A percentile compares a stretch with the other conserved stretches of the same genome.
Evolutionary conservation across 2,113 vertebrate species (phyloP).

Genomic region (Alectura lathami): DNA sequence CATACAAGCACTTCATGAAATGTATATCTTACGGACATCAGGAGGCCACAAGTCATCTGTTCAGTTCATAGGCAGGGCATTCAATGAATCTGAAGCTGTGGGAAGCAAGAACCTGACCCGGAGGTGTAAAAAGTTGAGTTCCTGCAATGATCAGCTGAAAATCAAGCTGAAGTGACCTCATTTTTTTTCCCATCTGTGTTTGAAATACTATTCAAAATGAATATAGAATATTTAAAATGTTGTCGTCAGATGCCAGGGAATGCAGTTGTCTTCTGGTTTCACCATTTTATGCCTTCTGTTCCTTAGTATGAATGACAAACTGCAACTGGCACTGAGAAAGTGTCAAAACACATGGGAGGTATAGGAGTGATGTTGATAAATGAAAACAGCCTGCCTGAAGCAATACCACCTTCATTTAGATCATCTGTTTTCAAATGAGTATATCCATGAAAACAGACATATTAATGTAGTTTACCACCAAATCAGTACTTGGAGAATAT

Average conservation of each 20-base stretch:
- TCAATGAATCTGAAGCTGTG: not conserved
- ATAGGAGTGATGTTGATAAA: conserved; percentile 67
- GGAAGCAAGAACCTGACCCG: not conserved
- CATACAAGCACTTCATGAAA: not conserved
- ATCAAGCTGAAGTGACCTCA: not conserved
- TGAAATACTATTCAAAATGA: conserved; percentile 24
- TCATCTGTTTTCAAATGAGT: conserved; percentile 46
- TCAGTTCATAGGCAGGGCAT: not conserved
- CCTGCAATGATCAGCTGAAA: not conserved
- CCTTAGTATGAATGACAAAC: conserved; percentile 63
- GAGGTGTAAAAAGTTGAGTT: not conserved
- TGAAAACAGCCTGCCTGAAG: conserved; percentile 67
- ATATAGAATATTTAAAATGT: not conserved
- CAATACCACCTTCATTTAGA: conserved; percentile 63
- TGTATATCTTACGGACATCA: not conserved
- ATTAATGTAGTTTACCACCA: not conserved
- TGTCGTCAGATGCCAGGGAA: conserved; percentile 19
- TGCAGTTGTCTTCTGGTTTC: conserved; percentile 52
- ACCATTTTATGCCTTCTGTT: conserved; percentile 47
- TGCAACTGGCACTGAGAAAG: conserved; percentile 66
- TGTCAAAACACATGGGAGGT: conserved; percentile 67
- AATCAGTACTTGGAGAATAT: not conserved
- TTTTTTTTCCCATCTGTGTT: not conserved
- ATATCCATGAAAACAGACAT: conserved; percentile 27
- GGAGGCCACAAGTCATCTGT: not conserved